phyloP scores from a whole-genome alignment of 2,888 invertebrate genomes.

The Drosophila buzzatii region DNA sequence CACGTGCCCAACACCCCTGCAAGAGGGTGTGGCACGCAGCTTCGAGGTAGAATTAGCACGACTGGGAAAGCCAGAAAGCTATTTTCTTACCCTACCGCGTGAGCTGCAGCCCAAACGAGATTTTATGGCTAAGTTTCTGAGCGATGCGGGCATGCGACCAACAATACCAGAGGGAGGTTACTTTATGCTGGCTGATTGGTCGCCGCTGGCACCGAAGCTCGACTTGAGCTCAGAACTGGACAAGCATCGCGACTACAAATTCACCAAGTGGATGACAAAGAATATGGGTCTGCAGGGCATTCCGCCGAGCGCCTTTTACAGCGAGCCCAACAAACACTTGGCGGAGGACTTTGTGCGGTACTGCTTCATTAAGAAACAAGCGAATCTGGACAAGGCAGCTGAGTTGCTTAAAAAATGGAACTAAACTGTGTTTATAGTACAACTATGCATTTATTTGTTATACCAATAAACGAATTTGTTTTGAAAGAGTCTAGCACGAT shows the following conservation, averaged over 20 bases:
- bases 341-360: slow-evolving; percentile 95
- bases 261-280: slow-evolving; percentile 98
- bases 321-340: slow-evolving; percentile 90
- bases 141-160: slow-evolving; percentile 94
- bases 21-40: slow-evolving; percentile 96
- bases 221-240: slow-evolving; percentile 90
- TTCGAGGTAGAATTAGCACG: slow-evolving; percentile 94
- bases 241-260: slow-evolving; percentile 93
- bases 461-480: slow-evolving; percentile 61
- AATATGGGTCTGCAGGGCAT: slow-evolving; percentile 96
- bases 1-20: slow-evolving; percentile 95
- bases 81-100: slow-evolving; percentile 90
- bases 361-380: slow-evolving; percentile 97
- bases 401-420: slow-evolving; percentile 88
- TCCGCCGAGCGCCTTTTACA: slow-evolving; percentile 97
- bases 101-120: slow-evolving; percentile 93
- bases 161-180: slow-evolving; percentile 98
- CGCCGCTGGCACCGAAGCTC: slow-evolving; percentile 89
- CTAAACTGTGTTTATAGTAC: slow-evolving; percentile 26
- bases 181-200: slow-evolving; percentile 98
- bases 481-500: slow-evolving; percentile 5
- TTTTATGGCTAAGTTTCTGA: slow-evolving; percentile 90
- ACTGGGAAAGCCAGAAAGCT: slow-evolving; percentile 91
- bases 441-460: slow-evolving; percentile 20
- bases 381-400: slow-evolving; percentile 89